Conservation (phyloP, 2,797 vertebrate species). For the Gephyroberyx darwinii region DNA sequence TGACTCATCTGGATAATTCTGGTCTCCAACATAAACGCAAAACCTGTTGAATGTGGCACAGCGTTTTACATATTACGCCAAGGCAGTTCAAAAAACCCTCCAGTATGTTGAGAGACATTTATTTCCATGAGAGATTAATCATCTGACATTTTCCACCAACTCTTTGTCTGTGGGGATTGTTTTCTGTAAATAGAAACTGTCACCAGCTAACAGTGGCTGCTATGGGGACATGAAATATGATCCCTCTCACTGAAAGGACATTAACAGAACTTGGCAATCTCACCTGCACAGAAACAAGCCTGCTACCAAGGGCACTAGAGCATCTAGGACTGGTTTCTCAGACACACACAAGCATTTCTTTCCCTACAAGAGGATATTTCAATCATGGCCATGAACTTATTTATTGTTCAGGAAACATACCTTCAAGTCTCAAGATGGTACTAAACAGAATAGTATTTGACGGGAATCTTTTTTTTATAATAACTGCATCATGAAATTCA, state of each 20-base stretch:
- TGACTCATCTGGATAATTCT: constrained; percentile 27
- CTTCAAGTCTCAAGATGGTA: neutral
- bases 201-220: constrained; percentile 59
- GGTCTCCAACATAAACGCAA: constrained; percentile 36
- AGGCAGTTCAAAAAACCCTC: neutral
- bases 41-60: constrained; percentile 25
- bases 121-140: constrained; percentile 57
- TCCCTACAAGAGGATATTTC: constrained; percentile 17
- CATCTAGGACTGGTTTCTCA: constrained; percentile 14
- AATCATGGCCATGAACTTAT: constrained; percentile 10
- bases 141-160: constrained; percentile 64
- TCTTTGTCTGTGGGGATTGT: constrained; percentile 68
- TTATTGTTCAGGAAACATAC: neutral
- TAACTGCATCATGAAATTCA: constrained; percentile 2
- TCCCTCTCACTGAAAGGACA: constrained; percentile 57
- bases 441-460: neutral
- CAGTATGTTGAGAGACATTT: constrained; percentile 29
- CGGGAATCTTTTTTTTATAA: neutral
- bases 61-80: constrained; percentile 24
- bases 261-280: constrained; percentile 62
- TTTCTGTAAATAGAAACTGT: constrained; percentile 75
- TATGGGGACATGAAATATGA: constrained; percentile 69
- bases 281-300: constrained; percentile 49
- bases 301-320: constrained; percentile 27
- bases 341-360: constrained; percentile 22